Conservation (phyloP, 2,888 invertebrate species). For the Acheta domesticus region DNA sequence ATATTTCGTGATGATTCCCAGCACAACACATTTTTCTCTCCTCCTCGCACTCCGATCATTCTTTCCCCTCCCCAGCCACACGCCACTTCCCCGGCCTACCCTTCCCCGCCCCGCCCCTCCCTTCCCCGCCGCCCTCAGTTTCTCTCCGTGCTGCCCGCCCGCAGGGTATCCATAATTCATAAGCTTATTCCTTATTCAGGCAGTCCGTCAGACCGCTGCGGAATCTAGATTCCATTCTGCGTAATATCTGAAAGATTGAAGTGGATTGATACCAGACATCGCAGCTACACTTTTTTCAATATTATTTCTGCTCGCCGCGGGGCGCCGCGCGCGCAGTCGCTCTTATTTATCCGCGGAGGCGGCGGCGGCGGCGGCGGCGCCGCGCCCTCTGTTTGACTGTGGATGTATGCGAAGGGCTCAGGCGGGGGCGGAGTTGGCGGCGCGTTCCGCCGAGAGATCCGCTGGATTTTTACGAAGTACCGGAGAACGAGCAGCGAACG, state of each 20-base stretch:
- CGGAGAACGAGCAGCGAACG: not conserved
- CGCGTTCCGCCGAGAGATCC: not conserved
- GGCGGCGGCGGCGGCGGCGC: too few relatives aligned
- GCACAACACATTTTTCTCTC: too few relatives aligned
- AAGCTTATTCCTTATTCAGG: conserved; percentile 18
- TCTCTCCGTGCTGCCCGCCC: not conserved
- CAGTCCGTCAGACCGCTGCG: not conserved
- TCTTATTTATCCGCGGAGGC: not conserved
- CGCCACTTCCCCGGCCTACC: too few relatives aligned
- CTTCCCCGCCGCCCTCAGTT: not conserved
- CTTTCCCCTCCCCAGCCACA: not conserved
- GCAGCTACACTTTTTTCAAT: conserved; percentile 6
- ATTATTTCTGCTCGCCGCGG: conserved; percentile 1
- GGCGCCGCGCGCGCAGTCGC: not conserved
- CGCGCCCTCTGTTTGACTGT: not conserved
- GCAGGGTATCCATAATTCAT: conserved; percentile 10
- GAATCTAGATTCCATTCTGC: conserved; percentile 18
- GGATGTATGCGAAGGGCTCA: not conserved
- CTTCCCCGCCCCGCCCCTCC: not conserved
- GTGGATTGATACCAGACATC: conserved; percentile 10
- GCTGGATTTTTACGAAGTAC: not conserved
- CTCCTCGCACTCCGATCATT: too few relatives aligned
- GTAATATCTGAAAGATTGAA: conserved; percentile 18
- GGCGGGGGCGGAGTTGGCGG: not conserved
- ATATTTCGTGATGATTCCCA: too few relatives aligned